Base-by-base conservation (phyloP, 2,888 invertebrate species). In the Leptinotarsa tumamoca region DNA sequence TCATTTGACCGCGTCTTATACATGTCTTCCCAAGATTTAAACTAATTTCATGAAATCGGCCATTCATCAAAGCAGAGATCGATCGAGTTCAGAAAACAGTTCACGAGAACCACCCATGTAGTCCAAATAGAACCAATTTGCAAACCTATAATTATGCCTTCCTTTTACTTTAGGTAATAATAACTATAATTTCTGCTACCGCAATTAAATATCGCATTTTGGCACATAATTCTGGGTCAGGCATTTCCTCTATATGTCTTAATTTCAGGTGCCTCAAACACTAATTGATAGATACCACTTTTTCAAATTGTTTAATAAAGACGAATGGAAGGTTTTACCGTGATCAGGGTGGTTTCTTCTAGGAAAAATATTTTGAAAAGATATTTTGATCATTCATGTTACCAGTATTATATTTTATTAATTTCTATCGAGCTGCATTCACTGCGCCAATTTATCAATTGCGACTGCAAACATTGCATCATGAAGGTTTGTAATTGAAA, bases 151-250 rank as follows among this genome's bases (percentile, higher is more conserved):
- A 78, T 78, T 78, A 78, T 63, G 58, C 68, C 61, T 73, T 70
- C 73, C 77, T 73, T 73, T 77, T 75, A 75, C 68, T 67, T 75
- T 71, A 73, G 51, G 33, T 67, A 68, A 66, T 78, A 75, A 78
- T 78, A 74, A 66, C 78, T 69, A 75, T 78, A 75, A 75, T 78
- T 73, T 58, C 18, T 54, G 72, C 73, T 71, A 67, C 70, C 72
- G 71, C 77, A 79, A 79, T 79, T 76, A 79, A 76, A 74, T 71
- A 68, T 76, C 70, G 56, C 70, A 73, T 77, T 77, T 79, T 79
- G 71, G 78, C 78, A 77, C 78, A 72, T 72, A 78, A 79, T 74
- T 71, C 68, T 66, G 68, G 74, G 77, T 68, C 68, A 66, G 61
- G 17, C 69, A 43, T 77, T 72, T 72, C 43, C 69, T 50, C 72